Evolutionary conservation across 1,140 invertebrate genomes (phyloP), one percentile per base, ranked within the genome.

Genomic region (Berghia stephanieae): DNA sequence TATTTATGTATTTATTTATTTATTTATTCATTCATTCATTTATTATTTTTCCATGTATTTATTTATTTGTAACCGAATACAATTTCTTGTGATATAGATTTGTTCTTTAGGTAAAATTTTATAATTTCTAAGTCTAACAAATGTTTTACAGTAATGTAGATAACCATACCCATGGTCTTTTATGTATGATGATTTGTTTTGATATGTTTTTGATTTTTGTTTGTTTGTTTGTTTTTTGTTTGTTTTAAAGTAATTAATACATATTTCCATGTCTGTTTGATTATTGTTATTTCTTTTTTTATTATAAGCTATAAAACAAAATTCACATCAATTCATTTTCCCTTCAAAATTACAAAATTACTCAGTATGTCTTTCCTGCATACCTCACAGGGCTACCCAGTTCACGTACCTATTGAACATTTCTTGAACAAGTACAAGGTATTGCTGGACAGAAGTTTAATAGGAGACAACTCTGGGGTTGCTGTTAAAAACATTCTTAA

Each of bases 371-470:
- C n/a, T n/a, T n/a, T n/a, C n/a, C n/a, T n/a, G n/a, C n/a, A n/a
- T 70, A 79, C 43, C 49, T 79, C 81, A 16, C 73, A 98, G 90
- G 96, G 97, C 0, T 98, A 94, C 89, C 96, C 96, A 0, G 93
- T 97, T 77, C 96, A 98, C 88, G 92, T 96, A 86, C 90, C 92
- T 2, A 93, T 95, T 81, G 91, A 92, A 49, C 93, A 94, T 55
- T 98, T 98, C 88, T 87, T 95, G n/a, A 86, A 90, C 46, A 92
- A 95, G 49, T 97, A 96, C 89, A 91, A 93, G 70, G 96, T 95
- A 86, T 73, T 90, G 31, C 79, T 88, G 6, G 69, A 78, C 42
- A 82, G 80, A 42, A 43, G 69, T 0, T 27, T 70, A 8, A 34
- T 80, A n/a, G 57, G 52, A 27, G 82, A 86, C 16, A 77, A 72